Percentiles rank a stretch among this genome's conserved stretches.
These are phyloP conservation scores for Lordiphosa collinella DNA, from an alignment of 1,140 invertebrate genomes.

Conservation along the genomic window DNA sequence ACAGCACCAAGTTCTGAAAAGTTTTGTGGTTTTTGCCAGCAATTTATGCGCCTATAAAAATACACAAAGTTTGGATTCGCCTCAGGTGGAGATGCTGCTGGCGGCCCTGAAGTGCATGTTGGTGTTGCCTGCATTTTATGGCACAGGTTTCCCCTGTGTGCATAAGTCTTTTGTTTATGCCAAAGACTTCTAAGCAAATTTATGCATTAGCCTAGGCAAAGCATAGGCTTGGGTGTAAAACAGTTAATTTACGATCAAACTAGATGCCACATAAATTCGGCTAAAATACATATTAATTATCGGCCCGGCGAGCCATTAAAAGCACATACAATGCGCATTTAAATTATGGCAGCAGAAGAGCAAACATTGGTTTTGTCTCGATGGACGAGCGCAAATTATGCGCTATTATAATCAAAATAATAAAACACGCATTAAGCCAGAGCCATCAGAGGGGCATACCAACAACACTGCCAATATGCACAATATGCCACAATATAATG, in stretches of 20 bases:
- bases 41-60: slow-evolving; percentile 62
- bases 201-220: slow-evolving; percentile 26
- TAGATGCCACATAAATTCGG: slow-evolving; percentile 35
- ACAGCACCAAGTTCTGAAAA: slow-evolving; percentile 39
- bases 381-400: slow-evolving; percentile 9
- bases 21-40: slow-evolving; percentile 13
- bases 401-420: slow-evolving; percentile 33
- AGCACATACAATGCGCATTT: slow-evolving; percentile 16
- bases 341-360: slow-evolving; percentile 33
- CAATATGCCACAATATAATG: slow-evolving; percentile 8
- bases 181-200: slow-evolving; percentile 34
- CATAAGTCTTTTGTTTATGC: slow-evolving; percentile 63
- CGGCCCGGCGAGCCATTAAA: slow-evolving; percentile 19
- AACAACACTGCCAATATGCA: slow-evolving; percentile 14
- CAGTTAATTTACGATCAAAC: slow-evolving; percentile 40
- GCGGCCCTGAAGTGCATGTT: slow-evolving; percentile 51
- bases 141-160: slow-evolving; percentile 37
- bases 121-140: slow-evolving; percentile 16
- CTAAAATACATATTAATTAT: slow-evolving; percentile 42
- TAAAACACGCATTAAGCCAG: slow-evolving; percentile 32
- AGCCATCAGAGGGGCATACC: slow-evolving; percentile 13
- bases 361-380: slow-evolving; percentile 16
- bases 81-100: slow-evolving; percentile 1
- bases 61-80: slow-evolving; percentile 29
- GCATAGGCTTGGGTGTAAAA: slow-evolving; percentile 15